Evolutionary conservation across 1,140 invertebrate genomes (phyloP), one percentile per base, ranked within the genome.

Genomic region (Drosophila tsacasi): DNA sequence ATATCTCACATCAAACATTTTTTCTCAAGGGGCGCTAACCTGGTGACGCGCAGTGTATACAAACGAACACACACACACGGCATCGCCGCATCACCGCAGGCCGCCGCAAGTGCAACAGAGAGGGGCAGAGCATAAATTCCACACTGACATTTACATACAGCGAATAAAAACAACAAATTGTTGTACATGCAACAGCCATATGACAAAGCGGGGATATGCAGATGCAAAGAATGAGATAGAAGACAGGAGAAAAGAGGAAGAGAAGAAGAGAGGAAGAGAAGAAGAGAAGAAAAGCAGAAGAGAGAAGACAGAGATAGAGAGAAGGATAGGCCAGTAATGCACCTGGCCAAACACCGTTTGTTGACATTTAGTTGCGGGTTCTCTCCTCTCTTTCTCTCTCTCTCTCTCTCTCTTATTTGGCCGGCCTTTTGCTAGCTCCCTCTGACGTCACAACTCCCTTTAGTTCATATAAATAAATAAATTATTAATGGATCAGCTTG

Each of bases 71-170:
- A 49, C 23, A 47, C 49, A 13, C 50, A 49, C 46, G 19, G 17
- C 19, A 6, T 1, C 46, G n/a, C 17, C 49, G 50, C 27, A 55
- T 35, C 21, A 39, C 52, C 54, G 35, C 54, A 55, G 54, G 35
- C 21, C 15, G 32, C 58, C 35, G 49, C 50, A 54, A 47, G 58
- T 60, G 42, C 35, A 57, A 79, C 52, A 64, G 58, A 55, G 55
- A 39, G 8, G 5, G 7, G 4, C 5, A 54, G 25, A 54, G 50
- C 65, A 58, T 76, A 54, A 61, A 64, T 44, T 78, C 57, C 61
- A 58, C 32, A 62, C 44, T 78, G 68, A 55, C 66, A 72, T 60
- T 71, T 73, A 52, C 66, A 73, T 50, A 67, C 19, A 71, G 62
- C 30, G 19, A 27, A 60, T 50, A 49, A 49, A 49, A 49, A 60